Percentiles rank a stretch among this genome's conserved stretches.
Evolutionary conservation across 2,113 vertebrate genomes (phyloP).

Genomic region (Pomatorhinus ruficollis): DNA sequence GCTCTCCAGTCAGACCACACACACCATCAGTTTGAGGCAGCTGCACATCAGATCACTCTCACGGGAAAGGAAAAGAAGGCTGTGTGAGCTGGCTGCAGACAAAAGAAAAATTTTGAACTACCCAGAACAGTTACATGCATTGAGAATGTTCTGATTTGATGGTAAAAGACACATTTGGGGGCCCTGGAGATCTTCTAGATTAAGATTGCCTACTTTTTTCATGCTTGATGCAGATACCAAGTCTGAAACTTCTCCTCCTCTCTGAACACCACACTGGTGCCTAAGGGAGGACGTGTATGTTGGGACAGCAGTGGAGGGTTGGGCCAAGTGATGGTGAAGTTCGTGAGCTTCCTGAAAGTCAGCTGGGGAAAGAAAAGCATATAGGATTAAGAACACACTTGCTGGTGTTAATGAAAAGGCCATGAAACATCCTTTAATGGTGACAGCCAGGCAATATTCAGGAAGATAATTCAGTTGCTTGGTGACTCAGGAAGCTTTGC

Average conservation of each 20-base stretch:
- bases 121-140: neutral
- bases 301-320: neutral
- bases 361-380: neutral
- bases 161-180: neutral
- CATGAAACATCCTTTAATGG: neutral
- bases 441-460: neutral
- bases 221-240: neutral
- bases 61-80: neutral
- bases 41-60: neutral
- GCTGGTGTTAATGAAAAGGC: neutral
- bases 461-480: neutral
- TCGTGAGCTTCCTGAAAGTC: neutral
- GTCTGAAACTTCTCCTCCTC: neutral
- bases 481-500: neutral
- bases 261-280: accelerated
- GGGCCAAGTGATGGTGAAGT: neutral
- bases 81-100: neutral
- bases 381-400: neutral
- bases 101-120: neutral
- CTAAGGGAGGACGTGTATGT: accelerated
- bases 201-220: neutral
- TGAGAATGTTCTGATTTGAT: neutral
- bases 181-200: neutral
- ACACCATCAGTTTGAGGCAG: neutral
- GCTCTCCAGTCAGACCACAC: neutral